phyloP scores from a whole-genome alignment of 2,888 invertebrate genomes.

The Polylopha cassiicola region DNA sequence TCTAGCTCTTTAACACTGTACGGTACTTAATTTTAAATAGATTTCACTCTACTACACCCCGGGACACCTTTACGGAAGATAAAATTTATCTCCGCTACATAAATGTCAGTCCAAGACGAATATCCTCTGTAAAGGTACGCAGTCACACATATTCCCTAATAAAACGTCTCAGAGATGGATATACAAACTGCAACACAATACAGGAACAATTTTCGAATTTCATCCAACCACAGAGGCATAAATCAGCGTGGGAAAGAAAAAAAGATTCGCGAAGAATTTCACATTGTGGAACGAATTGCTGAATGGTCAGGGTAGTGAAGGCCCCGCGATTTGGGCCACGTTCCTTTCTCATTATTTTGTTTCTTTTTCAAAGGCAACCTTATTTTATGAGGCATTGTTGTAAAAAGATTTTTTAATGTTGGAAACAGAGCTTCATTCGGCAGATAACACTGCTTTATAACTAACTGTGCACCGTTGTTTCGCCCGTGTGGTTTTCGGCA shows the following conservation, averaged over 20 bases:
- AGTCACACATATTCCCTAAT: conserved; percentile 15
- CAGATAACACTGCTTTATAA: background rate
- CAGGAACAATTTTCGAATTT: conserved; percentile 22
- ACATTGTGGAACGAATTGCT: conserved; percentile 23
- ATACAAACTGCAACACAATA: conserved; percentile 20
- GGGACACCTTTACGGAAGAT: background rate
- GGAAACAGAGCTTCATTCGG: background rate
- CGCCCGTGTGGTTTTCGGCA: no score
- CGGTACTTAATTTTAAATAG: conserved; percentile 7
- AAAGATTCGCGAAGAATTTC: conserved; percentile 26
- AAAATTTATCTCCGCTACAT: conserved; percentile 4
- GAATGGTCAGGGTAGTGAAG: conserved; percentile 20
- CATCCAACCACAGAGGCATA: conserved; percentile 21
- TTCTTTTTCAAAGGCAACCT: conserved; percentile 5
- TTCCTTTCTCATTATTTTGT: conserved; percentile 9
- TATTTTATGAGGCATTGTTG: conserved; percentile 12
- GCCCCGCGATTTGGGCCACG: conserved; percentile 5
- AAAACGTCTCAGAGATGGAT: conserved; percentile 5
- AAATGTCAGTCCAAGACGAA: conserved; percentile 12
- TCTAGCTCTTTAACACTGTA: conserved; percentile 8
- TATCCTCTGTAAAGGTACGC: conserved; percentile 7
- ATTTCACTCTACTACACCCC: conserved; percentile 1
- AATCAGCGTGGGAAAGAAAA: conserved; percentile 23
- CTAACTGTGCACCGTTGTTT: background rate
- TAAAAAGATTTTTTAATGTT: conserved; percentile 2